phyloP scores from a whole-genome alignment of 2,797 vertebrate genomes.

The Squalus acanthias region DNA sequence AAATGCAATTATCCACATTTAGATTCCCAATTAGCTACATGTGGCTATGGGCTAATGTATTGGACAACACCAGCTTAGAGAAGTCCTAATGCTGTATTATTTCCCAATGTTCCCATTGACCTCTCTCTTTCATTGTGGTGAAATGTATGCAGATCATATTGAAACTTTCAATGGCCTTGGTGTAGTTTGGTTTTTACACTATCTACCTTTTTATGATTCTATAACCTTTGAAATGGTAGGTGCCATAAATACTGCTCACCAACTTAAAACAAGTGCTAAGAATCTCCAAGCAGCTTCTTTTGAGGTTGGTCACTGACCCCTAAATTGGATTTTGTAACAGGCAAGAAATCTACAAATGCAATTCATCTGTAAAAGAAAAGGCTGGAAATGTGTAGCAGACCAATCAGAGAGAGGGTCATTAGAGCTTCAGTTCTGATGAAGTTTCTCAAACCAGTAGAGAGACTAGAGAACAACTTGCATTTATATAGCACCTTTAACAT shows the following conservation, averaged over 20 bases:
- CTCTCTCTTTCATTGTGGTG: not conserved
- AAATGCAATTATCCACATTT: not conserved
- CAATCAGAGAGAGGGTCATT: not conserved
- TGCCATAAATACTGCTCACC: not conserved
- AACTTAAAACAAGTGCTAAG: not conserved
- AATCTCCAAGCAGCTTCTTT: not conserved
- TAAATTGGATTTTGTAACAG: not conserved
- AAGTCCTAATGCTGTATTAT: not conserved
- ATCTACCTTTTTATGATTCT: not conserved
- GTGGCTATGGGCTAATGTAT: not conserved
- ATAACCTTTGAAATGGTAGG: not conserved
- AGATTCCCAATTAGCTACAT: not conserved
- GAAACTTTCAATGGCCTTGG: not conserved
- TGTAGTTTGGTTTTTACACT: not conserved
- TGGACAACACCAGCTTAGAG: not conserved
- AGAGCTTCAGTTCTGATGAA: not conserved
- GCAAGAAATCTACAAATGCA: not conserved
- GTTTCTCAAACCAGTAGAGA: not conserved
- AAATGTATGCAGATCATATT: not conserved
- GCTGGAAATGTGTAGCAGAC: not conserved
- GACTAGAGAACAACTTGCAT: not conserved
- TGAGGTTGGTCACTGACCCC: not conserved
- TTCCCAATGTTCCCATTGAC: not conserved
- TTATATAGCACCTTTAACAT: not conserved
- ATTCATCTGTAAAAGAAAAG: not conserved